Conservation (phyloP, 2,113 vertebrate genomes). For the Calidris pygmaea region DNA sequence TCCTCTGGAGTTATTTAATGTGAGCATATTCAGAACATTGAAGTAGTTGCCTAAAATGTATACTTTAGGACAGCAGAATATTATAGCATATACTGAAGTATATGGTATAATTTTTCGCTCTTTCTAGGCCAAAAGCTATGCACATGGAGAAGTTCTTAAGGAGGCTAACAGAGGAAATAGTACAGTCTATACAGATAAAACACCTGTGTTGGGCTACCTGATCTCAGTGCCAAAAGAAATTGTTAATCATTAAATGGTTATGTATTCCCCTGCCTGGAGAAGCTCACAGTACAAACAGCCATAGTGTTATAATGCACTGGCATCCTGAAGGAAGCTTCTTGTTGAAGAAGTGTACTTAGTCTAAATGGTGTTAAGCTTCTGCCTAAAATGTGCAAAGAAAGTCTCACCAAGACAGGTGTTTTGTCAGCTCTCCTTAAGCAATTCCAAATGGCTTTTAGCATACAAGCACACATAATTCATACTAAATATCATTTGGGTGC, state of each 20-base stretch:
- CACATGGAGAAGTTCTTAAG: not conserved
- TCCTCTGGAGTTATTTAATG: not conserved
- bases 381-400: not conserved
- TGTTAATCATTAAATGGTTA: not conserved
- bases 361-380: too few species aligned
- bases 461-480: not conserved
- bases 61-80: not conserved
- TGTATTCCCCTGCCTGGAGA: not conserved
- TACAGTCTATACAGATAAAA: not conserved
- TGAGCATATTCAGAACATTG: not conserved
- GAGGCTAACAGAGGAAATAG: not conserved
- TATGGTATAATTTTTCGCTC: not conserved
- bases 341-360: not conserved
- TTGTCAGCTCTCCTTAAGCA: not conserved
- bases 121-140: not conserved
- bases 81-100: not conserved
- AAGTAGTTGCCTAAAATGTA: not conserved
- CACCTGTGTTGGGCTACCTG: not conserved
- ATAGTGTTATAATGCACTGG: accelerated
- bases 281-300: not conserved
- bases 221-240: not conserved
- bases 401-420: not conserved
- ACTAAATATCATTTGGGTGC: not conserved
- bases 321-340: not conserved
- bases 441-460: not conserved